These are phyloP conservation scores for Eremobia ochroleuca DNA, from an alignment of 2,888 invertebrate species.

Conservation along the genomic window DNA sequence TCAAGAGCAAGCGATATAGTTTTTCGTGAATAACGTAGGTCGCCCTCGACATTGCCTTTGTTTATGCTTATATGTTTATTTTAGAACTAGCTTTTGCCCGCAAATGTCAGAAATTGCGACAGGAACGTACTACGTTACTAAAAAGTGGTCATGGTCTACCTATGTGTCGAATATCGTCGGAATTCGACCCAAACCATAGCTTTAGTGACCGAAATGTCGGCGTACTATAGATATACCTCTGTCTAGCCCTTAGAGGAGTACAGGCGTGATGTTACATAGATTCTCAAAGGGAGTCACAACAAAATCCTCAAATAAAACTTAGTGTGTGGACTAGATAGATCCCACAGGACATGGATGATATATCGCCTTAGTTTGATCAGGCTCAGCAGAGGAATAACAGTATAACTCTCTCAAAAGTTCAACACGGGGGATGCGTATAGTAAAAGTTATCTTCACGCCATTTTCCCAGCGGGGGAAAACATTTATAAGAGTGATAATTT, in stretches of 20 bases:
- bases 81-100: too few species aligned
- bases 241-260: too few species aligned
- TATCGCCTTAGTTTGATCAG: constrained; percentile 14
- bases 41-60: background rate
- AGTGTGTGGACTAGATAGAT: background rate
- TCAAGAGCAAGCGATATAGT: constrained; percentile 6
- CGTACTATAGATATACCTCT: too few species aligned
- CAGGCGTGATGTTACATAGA: too few species aligned
- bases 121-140: background rate
- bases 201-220: background rate
- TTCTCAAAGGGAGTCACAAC: background rate
- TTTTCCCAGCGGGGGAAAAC: background rate
- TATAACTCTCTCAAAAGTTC: constrained; percentile 38
- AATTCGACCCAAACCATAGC: background rate
- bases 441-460: constrained; percentile 17
- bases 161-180: background rate
- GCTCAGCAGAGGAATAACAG: constrained; percentile 20
- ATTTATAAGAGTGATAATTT: background rate
- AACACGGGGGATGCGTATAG: background rate
- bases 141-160: background rate
- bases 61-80: background rate
- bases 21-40: constrained; percentile 11
- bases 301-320: background rate
- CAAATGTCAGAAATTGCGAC: background rate
- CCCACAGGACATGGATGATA: constrained; percentile 17